phyloP scores from a whole-genome alignment of 2,888 invertebrate species.

The Sarcophaga variegata region DNA sequence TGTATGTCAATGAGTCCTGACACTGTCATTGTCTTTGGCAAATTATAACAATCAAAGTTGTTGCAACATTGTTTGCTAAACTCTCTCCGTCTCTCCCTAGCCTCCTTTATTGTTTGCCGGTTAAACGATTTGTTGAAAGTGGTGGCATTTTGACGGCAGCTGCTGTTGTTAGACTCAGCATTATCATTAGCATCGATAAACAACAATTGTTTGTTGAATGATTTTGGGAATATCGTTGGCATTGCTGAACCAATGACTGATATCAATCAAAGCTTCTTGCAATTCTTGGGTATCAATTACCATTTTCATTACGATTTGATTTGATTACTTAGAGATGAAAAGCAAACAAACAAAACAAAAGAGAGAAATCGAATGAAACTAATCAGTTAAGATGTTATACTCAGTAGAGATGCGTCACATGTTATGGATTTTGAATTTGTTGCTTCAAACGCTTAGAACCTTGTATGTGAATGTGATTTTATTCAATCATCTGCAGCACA shows the following conservation, averaged over 20 bases:
- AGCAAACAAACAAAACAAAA: background rate
- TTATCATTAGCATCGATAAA: slow-evolving; percentile 49
- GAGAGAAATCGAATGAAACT: no score
- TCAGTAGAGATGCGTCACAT: no score
- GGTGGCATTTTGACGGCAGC: slow-evolving; percentile 72
- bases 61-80: background rate
- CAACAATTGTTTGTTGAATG: slow-evolving; percentile 46
- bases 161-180: slow-evolving; percentile 25
- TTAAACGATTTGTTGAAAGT: slow-evolving; percentile 75
- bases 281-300: background rate
- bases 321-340: background rate
- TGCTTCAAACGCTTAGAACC: no score
- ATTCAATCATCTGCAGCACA: no score
- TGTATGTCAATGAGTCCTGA: slow-evolving; percentile 35
- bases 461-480: no score
- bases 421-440: no score
- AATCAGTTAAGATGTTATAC: no score
- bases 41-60: slow-evolving; percentile 38
- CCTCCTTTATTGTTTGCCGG: no score
- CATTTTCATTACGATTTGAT: background rate
- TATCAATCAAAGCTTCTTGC: slow-evolving; percentile 46
- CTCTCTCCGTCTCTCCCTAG: no score
- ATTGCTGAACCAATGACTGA: slow-evolving; percentile 52
- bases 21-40: slow-evolving; percentile 43
- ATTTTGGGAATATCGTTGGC: slow-evolving; percentile 43